Evolutionary conservation across 1,140 invertebrate genomes (phyloP).

Genomic region (Calephelis nemesis): DNA sequence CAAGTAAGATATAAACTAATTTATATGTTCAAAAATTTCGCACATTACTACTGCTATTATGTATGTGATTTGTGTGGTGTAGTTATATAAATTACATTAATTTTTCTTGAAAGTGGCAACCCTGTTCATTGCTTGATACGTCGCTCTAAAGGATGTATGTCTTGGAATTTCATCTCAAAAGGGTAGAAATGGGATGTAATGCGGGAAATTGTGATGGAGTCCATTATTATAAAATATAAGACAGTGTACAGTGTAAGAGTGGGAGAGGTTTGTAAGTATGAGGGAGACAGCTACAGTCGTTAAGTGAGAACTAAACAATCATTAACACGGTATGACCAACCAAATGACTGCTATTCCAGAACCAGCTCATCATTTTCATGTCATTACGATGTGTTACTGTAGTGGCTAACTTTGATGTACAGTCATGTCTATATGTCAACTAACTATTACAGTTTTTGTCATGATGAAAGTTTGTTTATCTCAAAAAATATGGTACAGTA

Average conservation of each 20-base stretch:
- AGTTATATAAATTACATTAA: background rate
- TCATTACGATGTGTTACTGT: slow-evolving; percentile 1
- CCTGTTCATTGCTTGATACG: background rate
- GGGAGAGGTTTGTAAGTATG: background rate
- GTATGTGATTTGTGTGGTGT: too few relatives aligned
- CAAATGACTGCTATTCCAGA: slow-evolving; percentile 11
- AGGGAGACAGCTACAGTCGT: slow-evolving; percentile 2
- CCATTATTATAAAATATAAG: slow-evolving; percentile 19
- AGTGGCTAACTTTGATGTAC: background rate
- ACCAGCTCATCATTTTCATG: slow-evolving; percentile 13
- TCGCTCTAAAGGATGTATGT: background rate
- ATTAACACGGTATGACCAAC: slow-evolving; percentile 11
- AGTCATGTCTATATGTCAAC: background rate
- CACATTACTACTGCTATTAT: too few relatives aligned
- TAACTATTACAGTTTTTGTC: too few relatives aligned
- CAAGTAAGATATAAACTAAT: too few relatives aligned
- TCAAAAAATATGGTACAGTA: too few relatives aligned
- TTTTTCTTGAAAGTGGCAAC: background rate
- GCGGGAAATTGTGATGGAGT: slow-evolving; percentile 17
- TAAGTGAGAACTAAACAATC: slow-evolving; percentile 7
- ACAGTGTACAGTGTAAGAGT: background rate
- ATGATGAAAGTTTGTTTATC: too few relatives aligned
- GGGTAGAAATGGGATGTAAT: slow-evolving; percentile 18
- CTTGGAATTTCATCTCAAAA: slow-evolving; percentile 17
- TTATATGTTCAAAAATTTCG: too few relatives aligned